phyloP scores from a whole-genome alignment of 1,140 invertebrate species.

The Procambarus clarkii region DNA sequence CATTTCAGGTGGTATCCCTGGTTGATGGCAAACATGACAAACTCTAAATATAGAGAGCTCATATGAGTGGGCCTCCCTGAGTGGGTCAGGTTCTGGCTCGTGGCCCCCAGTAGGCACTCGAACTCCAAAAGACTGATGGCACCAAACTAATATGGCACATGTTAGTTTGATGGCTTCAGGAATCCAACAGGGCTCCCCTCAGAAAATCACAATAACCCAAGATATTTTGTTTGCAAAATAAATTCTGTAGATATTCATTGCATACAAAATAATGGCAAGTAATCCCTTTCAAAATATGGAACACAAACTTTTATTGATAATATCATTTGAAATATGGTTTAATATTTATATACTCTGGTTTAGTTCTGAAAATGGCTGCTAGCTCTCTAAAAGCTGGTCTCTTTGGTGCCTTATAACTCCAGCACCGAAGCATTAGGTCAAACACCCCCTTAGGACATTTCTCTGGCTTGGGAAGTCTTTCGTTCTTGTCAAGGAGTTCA shows the following conservation, averaged over 20 bases:
- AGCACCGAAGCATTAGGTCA: constrained; percentile 91
- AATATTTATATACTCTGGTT: constrained; percentile 84
- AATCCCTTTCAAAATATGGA: neutral
- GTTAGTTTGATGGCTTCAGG: no score
- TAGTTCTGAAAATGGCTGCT: constrained; percentile 84
- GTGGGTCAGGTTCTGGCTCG: no score
- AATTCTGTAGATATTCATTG: neutral
- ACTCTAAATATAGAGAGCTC: no score
- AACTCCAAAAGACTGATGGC: no score
- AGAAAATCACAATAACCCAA: neutral
- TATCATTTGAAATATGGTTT: constrained; percentile 73
- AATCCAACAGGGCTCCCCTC: no score
- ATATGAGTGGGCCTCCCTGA: no score
- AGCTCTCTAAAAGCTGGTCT: constrained; percentile 90
- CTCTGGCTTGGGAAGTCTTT: constrained; percentile 85
- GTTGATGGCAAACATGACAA: no score
- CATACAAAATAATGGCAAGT: neutral
- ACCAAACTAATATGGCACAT: no score
- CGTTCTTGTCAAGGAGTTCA: constrained; percentile 85
- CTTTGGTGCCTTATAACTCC: constrained; percentile 86
- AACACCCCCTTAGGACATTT: constrained; percentile 91
- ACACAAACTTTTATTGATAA: neutral
- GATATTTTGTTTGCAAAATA: neutral
- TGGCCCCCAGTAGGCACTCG: no score
- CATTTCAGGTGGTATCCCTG: no score